These are phyloP conservation scores for Diarsia mendica DNA, from an alignment of 2,888 invertebrate species.

Conservation along the genomic window DNA sequence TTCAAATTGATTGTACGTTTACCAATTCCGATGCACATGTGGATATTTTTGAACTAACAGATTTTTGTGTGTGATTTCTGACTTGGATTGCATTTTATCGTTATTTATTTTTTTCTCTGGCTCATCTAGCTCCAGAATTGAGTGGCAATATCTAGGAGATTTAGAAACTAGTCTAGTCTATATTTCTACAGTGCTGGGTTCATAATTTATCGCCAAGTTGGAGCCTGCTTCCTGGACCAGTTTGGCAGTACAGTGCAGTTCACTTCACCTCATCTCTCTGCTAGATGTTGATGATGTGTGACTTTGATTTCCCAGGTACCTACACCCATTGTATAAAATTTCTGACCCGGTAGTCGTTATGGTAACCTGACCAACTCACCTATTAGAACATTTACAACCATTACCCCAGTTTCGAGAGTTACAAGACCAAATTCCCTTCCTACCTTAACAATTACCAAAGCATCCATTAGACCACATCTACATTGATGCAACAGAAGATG, in stretches of 20 bases:
- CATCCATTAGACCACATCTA: conserved; percentile 19
- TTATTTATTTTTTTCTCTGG: not conserved
- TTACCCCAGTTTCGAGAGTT: not conserved
- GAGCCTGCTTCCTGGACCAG: no score
- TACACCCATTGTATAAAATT: not conserved
- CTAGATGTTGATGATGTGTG: not conserved
- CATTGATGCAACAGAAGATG: conserved; percentile 29
- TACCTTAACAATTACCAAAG: conserved; percentile 13
- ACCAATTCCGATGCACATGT: conserved; percentile 7
- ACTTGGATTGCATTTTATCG: not conserved
- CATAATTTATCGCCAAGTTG: not conserved
- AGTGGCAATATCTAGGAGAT: not conserved
- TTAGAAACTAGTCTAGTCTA: not conserved
- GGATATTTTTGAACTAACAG: conserved; percentile 10
- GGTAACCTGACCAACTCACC: not conserved
- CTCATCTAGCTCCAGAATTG: not conserved
- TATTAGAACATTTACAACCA: not conserved
- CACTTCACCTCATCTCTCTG: not conserved
- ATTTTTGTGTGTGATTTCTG: not conserved
- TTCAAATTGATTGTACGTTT: conserved; percentile 37
- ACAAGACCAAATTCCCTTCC: conserved; percentile 1
- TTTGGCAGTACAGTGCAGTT: not conserved
- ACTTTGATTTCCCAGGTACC: not conserved
- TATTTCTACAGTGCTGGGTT: not conserved
- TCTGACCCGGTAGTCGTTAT: not conserved